phyloP scores from a whole-genome alignment of 2,797 vertebrate species.

The Masticophis lateralis region DNA sequence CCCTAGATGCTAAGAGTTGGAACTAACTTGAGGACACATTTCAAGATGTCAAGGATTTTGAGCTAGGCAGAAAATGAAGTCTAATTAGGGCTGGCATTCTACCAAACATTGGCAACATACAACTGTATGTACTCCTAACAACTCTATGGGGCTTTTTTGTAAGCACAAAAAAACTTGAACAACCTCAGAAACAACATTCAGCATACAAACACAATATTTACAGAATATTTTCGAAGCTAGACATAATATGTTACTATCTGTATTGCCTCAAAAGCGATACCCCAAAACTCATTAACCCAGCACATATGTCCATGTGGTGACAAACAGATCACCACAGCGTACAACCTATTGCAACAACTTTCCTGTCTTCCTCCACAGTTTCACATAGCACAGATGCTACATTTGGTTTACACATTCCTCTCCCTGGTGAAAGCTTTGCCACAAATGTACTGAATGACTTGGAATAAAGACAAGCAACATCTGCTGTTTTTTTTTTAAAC shows the following conservation, averaged over 20 bases:
- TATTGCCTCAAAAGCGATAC: neutral
- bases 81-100: neutral
- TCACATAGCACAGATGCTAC: neutral
- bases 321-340: neutral
- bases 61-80: neutral
- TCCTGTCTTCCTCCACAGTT: neutral
- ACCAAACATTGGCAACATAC: neutral
- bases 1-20: neutral
- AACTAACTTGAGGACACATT: neutral
- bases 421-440: neutral
- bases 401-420: constrained; percentile 24
- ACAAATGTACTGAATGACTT: constrained; percentile 11
- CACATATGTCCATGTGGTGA: neutral
- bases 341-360: neutral
- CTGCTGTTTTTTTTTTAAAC: constrained; percentile 48
- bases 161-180: neutral
- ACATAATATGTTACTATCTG: neutral
- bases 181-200: neutral
- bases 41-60: neutral
- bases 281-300: neutral
- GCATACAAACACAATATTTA: neutral
- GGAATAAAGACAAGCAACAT: constrained; percentile 42
- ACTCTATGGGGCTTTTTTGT: neutral
- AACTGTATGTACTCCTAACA: constrained; percentile 13
- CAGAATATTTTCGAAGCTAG: neutral